Conservation (phyloP, 2,797 vertebrate species). For the Melanotaenia trifasciata region DNA sequence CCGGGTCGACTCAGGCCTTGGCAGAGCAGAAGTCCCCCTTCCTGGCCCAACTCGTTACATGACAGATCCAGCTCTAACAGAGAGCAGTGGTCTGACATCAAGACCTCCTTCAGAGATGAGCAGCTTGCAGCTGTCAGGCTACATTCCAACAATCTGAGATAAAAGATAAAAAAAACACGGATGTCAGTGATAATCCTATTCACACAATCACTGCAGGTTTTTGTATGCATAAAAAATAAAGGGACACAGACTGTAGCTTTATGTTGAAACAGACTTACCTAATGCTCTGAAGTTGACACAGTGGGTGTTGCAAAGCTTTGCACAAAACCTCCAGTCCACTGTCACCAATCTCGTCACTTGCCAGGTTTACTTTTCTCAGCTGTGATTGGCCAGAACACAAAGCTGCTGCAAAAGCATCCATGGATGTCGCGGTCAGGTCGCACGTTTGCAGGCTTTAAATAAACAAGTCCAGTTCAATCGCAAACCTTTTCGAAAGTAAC, state of each 20-base stretch:
- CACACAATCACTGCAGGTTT: neutral
- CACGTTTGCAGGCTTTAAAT: constrained; percentile 80
- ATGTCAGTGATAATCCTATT: neutral
- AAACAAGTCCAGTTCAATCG: constrained; percentile 14
- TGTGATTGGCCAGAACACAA: constrained; percentile 74
- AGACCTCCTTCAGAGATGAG: constrained; percentile 62
- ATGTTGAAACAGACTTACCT: constrained; percentile 46
- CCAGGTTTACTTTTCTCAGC: constrained; percentile 82
- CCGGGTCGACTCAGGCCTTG: constrained; percentile 76
- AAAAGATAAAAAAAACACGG: neutral
- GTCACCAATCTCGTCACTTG: constrained; percentile 75
- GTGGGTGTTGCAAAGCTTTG: constrained; percentile 78
- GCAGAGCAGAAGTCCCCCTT: constrained; percentile 83
- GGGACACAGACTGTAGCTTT: neutral
- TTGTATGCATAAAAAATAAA: neutral
- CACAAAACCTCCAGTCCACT: constrained; percentile 77
- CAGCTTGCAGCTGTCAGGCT: constrained; percentile 79
- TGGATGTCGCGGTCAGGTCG: constrained; percentile 77
- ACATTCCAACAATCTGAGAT: constrained; percentile 77
- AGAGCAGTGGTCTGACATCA: constrained; percentile 76
- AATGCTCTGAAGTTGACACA: constrained; percentile 74
- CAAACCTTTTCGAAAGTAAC: neutral
- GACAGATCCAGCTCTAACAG: constrained; percentile 87
- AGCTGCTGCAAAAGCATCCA: constrained; percentile 77
- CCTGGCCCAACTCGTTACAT: constrained; percentile 83